These are phyloP conservation scores for Stomatorhinus walkeri DNA, from an alignment of 2,797 vertebrate genomes.

Conservation along the genomic window DNA sequence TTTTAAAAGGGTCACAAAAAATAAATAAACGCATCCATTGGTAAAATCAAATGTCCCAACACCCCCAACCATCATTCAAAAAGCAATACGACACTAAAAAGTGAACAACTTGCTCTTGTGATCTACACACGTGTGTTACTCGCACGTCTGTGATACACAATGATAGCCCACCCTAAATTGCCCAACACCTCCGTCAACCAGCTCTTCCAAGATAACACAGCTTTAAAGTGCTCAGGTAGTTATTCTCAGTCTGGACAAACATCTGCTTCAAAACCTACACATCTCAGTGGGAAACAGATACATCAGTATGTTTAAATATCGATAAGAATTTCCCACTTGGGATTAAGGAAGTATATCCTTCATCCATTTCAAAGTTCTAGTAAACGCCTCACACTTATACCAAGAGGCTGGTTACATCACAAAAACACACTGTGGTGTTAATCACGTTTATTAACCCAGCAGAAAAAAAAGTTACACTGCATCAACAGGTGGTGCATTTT, in stretches of 20 bases:
- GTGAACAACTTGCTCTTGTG: neutral
- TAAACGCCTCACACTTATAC: neutral
- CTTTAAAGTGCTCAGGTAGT: neutral
- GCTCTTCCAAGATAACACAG: neutral
- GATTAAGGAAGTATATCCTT: neutral
- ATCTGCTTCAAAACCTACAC: neutral
- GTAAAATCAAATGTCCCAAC: neutral
- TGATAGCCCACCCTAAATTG: constrained; percentile 14
- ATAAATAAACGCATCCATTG: neutral
- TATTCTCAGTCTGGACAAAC: neutral
- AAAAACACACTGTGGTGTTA: neutral
- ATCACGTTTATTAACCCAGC: neutral
- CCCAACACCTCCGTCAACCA: constrained; percentile 24
- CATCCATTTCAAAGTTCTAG: no score
- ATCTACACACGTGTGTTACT: neutral
- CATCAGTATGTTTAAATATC: neutral
- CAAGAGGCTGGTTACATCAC: neutral
- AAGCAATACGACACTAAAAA: neutral
- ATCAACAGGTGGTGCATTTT: constrained; percentile 23
- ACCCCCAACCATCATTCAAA: neutral
- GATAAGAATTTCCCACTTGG: neutral
- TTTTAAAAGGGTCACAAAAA: neutral
- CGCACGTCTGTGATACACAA: neutral
- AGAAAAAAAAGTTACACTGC: neutral
- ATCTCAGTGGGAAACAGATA: neutral